A percentile compares a stretch with the other conserved stretches of the same genome.
Conservation (phyloP, 2,113 vertebrate species). For the Passer montanus region DNA sequence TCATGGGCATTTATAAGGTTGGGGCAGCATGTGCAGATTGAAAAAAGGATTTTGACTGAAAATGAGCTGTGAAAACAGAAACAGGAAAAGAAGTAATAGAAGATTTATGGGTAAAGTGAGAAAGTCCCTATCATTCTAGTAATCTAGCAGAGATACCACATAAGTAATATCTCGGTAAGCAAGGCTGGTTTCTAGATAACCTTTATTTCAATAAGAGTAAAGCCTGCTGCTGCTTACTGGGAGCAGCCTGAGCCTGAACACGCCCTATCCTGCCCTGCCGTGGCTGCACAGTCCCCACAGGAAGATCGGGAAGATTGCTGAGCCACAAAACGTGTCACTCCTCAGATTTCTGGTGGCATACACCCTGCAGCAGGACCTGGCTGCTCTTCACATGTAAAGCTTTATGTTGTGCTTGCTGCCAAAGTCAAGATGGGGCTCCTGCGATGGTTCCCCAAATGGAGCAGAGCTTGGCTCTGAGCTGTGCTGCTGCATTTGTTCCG, state of each 20-base stretch:
- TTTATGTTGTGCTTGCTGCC: not conserved
- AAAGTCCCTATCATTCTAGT: not conserved
- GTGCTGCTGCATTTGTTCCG: not conserved
- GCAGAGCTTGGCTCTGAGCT: not conserved
- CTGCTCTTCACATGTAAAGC: not conserved
- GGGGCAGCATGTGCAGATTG: not conserved
- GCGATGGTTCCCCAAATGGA: not conserved
- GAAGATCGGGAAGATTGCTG: not conserved
- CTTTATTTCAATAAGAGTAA: not conserved
- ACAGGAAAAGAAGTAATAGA: not conserved
- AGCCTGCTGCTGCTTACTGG: not conserved
- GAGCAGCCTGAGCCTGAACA: not conserved
- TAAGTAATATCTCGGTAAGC: not conserved
- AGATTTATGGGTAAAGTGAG: not conserved
- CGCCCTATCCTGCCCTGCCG: not conserved
- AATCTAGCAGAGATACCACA: not conserved
- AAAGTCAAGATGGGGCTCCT: not conserved
- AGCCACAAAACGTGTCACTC: not conserved
- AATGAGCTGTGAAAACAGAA: not conserved
- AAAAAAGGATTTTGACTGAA: not conserved
- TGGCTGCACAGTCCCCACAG: accelerated
- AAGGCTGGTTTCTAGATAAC: constrained; percentile 3
- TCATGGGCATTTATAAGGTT: not conserved
- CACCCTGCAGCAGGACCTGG: not conserved
- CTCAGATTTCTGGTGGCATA: not conserved